Conservation (phyloP, 2,113 vertebrate genomes). For the Pelecanus crispus region DNA sequence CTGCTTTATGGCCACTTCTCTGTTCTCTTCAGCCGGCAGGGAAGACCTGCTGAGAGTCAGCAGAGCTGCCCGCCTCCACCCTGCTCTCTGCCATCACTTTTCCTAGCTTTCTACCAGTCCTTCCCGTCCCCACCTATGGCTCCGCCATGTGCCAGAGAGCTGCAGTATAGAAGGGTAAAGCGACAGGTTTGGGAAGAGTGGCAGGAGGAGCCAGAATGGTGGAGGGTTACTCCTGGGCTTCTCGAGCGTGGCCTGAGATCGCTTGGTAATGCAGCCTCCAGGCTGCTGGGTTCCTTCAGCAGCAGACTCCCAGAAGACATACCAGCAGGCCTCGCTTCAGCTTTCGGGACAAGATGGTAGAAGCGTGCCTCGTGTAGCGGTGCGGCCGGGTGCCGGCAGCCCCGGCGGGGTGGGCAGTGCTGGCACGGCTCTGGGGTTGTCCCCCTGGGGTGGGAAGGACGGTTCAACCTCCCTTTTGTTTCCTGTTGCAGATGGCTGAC, state of each 20-base stretch:
- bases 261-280: background rate
- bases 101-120: background rate
- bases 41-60: background rate
- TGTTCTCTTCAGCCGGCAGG: background rate
- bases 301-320: background rate
- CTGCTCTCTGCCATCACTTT: background rate
- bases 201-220: background rate
- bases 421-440: background rate
- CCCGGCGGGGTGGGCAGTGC: background rate
- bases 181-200: background rate
- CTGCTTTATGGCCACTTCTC: background rate
- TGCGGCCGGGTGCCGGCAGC: background rate
- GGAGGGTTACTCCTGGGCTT: background rate
- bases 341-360: background rate
- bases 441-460: background rate
- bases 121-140: background rate
- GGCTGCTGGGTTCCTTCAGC: background rate
- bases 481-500: constrained; percentile 88
- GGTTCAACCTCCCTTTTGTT: background rate
- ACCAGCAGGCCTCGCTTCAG: background rate
- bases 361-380: background rate
- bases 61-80: background rate
- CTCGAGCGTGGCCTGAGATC: background rate
- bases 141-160: rapidly evolving
- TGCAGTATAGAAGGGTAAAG: background rate